phyloP scores from a whole-genome alignment of 1,140 invertebrate genomes.

The Argopecten irradians region DNA sequence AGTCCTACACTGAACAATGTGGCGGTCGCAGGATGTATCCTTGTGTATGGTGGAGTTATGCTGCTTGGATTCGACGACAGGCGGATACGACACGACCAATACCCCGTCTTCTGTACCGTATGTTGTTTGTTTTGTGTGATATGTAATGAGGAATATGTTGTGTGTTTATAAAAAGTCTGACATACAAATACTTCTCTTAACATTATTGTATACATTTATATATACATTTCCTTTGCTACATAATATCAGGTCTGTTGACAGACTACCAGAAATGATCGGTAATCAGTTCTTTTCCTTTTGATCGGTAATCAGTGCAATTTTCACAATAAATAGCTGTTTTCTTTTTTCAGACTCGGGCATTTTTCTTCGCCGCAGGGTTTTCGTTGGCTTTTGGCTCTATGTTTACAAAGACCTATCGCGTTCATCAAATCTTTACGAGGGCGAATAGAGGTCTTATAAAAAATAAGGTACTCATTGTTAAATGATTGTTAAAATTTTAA shows the following conservation, averaged over 20 bases:
- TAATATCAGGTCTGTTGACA: neutral
- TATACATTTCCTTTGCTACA: neutral
- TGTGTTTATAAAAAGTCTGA: neutral
- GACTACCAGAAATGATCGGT: neutral
- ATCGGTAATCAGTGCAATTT: too few relatives aligned
- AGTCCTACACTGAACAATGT: constrained; percentile 78
- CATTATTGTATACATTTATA: neutral
- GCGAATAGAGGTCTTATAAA: constrained; percentile 97
- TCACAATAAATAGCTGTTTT: too few relatives aligned
- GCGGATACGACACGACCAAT: constrained; percentile 83
- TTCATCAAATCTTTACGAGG: constrained; percentile 95
- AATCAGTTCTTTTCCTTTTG: neutral
- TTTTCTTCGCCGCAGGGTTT: constrained; percentile 98
- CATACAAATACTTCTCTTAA: neutral
- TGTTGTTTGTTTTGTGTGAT: constrained; percentile 7
- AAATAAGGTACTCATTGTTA: constrained; percentile 79
- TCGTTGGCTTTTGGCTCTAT: constrained; percentile 98
- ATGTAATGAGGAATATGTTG: neutral
- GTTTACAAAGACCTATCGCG: constrained; percentile 99
- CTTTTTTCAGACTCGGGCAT: constrained; percentile 86
- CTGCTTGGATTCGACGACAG: constrained; percentile 89
- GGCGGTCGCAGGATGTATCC: constrained; percentile 75
- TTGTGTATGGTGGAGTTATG: constrained; percentile 75
- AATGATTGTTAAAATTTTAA: neutral
- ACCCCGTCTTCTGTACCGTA: constrained; percentile 90